Conservation (phyloP, 64 coral and sea anemone species). For the Catalaphyllia jardinei region DNA sequence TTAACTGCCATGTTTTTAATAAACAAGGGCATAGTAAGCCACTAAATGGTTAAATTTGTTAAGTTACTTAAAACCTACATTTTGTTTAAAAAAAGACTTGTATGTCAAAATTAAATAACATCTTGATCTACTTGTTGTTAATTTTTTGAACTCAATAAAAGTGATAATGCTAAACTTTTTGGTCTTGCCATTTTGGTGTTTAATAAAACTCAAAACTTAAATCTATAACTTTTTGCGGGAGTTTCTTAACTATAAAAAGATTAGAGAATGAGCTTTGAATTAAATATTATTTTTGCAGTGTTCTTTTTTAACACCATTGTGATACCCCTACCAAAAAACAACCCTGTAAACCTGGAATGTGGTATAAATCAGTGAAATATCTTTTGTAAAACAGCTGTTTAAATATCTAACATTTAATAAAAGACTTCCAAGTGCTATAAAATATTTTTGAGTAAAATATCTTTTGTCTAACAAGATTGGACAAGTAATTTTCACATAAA, state of each 20-base stretch:
- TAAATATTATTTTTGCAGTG: background rate
- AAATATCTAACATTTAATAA: background rate
- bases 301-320: background rate
- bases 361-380: background rate
- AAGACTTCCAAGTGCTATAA: background rate
- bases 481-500: background rate
- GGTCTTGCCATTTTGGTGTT: background rate
- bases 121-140: background rate
- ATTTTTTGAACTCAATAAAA: constrained; percentile 15
- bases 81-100: background rate
- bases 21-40: background rate
- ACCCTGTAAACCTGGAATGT: background rate
- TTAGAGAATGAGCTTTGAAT: background rate
- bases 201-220: background rate
- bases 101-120: constrained; percentile 18
- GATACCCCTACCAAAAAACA: background rate
- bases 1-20: no score
- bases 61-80: background rate
- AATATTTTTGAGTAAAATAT: background rate
- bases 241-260: background rate
- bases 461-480: background rate
- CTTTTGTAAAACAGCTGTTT: background rate
- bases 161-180: constrained; percentile 31
- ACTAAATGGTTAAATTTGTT: background rate
- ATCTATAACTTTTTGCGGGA: background rate